Evolutionary conservation across 2,113 vertebrate species (phyloP), one percentile per base, ranked within the genome.

Genomic region (Osmerus eperlanus): DNA sequence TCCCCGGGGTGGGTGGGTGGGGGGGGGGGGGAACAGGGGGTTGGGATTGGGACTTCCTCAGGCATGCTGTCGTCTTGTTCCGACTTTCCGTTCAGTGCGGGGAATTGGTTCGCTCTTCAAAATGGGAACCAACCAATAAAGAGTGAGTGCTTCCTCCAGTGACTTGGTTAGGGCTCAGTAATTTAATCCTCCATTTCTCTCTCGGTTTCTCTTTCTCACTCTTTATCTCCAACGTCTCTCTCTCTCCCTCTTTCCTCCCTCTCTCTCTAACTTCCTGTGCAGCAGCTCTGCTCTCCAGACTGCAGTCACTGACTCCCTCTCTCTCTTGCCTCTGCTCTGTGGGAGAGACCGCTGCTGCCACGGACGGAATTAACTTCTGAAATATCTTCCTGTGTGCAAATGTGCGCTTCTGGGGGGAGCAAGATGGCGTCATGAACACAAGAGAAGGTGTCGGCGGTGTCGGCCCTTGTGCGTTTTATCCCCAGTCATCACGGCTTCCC

Each of bases 401-500:
- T 28, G 3, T 32, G 65, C 70, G 23, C 71, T 32, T 28, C 21
- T 58, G 52, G 55, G 47, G 5, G 28, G n/a, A 55, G n/a, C n/a
- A 56, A 68, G 41, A 69, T 62, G 56, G 58, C 59, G 59, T 66
- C 67, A 9, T n/a, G 25, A 14, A 79, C 59, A 69, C 36, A 68
- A 71, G 2, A 77, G 72, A 81, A 61, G 51, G 7, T 70, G 70
- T 74, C 70, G 65, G 69, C 74, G 62, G 70, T 79, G 72, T 80
- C 79, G 76, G 73, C 70, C 23, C 25, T 74, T 65, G 74, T 51
- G 53, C 28, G 54, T 3, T 0, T 77, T 77, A 69, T 72, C 68
- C 73, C 3, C 36, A 73, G 59, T 82, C 66, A 74, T 83, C 77
- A 72, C 77, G 69, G 75, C 77, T 84, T 41, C 54, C 63, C 2